These are phyloP conservation scores for Dasypus novemcinctus DNA, from an alignment of 2,113 vertebrate genomes.

Conservation along the genomic window DNA sequence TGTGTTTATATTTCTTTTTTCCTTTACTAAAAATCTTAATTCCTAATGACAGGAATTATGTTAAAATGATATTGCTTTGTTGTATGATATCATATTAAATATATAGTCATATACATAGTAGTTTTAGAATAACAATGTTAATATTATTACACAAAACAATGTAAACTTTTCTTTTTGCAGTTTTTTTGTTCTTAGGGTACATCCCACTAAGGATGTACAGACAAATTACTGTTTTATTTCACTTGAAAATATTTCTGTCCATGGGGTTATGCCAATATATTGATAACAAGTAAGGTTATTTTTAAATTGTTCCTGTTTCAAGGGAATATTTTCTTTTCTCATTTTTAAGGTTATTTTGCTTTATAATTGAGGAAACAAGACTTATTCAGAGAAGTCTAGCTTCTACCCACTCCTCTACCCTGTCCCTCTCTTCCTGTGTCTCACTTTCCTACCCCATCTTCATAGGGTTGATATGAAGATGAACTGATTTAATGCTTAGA, in stretches of 20 bases:
- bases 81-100: neutral
- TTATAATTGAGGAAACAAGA: neutral
- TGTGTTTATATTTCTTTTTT: neutral
- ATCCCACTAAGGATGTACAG: neutral
- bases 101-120: neutral
- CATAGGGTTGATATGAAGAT: neutral
- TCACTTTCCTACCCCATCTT: neutral
- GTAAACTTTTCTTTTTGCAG: neutral
- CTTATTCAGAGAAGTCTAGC: neutral
- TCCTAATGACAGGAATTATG: neutral
- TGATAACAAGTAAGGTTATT: neutral
- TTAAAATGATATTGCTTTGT: neutral
- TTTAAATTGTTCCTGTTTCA: neutral
- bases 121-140: constrained; percentile 47
- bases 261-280: neutral
- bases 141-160: neutral
- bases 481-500: neutral
- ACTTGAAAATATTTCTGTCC: constrained; percentile 7
- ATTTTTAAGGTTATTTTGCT: neutral
- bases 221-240: neutral
- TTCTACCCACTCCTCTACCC: neutral
- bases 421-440: neutral
- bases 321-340: neutral
- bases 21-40: neutral
- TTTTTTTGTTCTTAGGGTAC: neutral